Evolutionary conservation across 2,797 vertebrate species (phyloP).

Genomic region (Cryptoblepharus egeriae): DNA sequence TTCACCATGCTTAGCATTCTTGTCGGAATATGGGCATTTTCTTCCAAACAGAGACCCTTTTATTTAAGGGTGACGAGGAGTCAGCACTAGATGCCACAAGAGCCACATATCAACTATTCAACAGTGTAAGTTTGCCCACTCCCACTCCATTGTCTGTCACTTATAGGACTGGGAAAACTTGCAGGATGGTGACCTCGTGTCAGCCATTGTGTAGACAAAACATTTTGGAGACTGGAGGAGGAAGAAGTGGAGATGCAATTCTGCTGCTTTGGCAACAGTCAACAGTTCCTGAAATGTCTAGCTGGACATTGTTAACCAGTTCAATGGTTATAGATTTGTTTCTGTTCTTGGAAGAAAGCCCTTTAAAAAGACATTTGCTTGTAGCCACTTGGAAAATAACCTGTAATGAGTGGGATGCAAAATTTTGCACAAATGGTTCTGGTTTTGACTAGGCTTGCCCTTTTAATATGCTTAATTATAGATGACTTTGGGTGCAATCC

Average conservation of each 20-base stretch:
- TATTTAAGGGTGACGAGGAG: background rate
- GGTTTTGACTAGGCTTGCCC: too few species aligned
- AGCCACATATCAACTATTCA: background rate
- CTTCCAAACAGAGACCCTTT: background rate
- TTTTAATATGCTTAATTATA: too few species aligned
- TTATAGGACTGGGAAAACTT: background rate
- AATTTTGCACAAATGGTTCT: background rate
- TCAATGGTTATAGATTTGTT: background rate
- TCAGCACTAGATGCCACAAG: background rate
- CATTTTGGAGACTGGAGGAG: background rate
- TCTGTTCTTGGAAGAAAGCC: slow-evolving; percentile 17
- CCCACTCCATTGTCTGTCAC: background rate
- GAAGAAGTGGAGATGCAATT: background rate
- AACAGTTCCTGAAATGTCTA: background rate
- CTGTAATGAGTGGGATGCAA: background rate
- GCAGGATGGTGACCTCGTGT: background rate
- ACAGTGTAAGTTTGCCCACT: background rate
- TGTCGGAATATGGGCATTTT: background rate
- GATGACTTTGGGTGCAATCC: too few species aligned
- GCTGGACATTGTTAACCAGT: background rate
- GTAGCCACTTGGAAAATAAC: background rate
- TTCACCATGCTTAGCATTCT: background rate
- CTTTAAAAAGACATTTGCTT: background rate
- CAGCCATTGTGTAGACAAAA: background rate
- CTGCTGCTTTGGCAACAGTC: background rate